Evolutionary conservation across 2,888 invertebrate genomes (phyloP).

Genomic region (Ornithoptera priamus): DNA sequence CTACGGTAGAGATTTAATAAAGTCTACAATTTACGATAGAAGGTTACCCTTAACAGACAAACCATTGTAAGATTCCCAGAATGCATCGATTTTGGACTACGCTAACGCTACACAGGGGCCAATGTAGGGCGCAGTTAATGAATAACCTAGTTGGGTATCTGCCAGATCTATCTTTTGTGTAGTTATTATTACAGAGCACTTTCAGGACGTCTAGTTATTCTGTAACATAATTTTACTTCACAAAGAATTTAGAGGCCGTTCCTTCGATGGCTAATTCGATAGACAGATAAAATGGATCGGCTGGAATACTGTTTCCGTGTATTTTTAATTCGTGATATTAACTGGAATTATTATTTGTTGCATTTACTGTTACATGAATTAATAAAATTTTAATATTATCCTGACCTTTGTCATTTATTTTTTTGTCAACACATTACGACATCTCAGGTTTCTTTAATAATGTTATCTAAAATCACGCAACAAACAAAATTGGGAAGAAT

Average conservation of each 20-base stretch:
- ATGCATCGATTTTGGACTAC: no score
- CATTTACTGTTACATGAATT: background rate
- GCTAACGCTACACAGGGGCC: background rate
- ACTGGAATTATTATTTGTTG: background rate
- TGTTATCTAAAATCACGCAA: background rate
- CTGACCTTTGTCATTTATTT: background rate
- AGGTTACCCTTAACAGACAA: no score
- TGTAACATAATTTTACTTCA: background rate
- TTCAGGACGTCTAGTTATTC: background rate
- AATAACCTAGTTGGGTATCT: slow-evolving; percentile 12
- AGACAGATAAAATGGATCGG: background rate
- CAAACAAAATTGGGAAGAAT: background rate
- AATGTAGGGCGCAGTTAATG: slow-evolving; percentile 11
- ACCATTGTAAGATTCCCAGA: no score
- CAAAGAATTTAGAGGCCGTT: background rate
- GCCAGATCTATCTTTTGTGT: background rate
- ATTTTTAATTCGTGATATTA: background rate
- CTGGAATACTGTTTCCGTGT: background rate
- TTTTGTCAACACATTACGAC: background rate
- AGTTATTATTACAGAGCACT: slow-evolving; percentile 4
- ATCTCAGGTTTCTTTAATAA: no score
- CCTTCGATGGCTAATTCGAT: background rate
- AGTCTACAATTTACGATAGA: no score
- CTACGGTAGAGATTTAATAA: no score
- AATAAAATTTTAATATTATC: background rate